phyloP scores from a whole-genome alignment of 2,113 vertebrate species.

The Octodon degus region DNA sequence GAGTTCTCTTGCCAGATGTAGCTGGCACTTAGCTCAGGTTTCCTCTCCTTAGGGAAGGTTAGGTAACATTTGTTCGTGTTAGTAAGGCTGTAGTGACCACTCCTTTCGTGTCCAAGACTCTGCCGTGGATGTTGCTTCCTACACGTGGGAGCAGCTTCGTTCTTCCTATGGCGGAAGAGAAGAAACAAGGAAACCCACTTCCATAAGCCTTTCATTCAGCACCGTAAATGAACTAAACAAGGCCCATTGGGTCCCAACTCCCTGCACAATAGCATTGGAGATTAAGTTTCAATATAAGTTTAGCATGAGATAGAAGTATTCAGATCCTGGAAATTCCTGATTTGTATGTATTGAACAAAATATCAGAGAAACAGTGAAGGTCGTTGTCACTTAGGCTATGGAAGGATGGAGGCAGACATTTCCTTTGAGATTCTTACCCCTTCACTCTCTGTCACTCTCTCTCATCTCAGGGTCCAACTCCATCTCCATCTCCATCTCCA shows the following conservation, averaged over 20 bases:
- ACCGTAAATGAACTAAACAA: not conserved
- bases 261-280: not conserved
- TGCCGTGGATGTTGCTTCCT: not conserved
- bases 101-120: not conserved
- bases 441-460: not conserved
- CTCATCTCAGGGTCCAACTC: too few relatives aligned
- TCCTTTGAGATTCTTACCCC: not conserved
- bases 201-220: not conserved
- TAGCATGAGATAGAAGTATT: not conserved
- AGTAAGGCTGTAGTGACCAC: not conserved
- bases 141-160: not conserved
- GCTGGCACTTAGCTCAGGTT: not conserved
- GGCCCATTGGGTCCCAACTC: fast-evolving
- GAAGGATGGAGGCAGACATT: not conserved
- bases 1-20: not conserved
- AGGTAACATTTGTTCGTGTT: not conserved
- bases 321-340: not conserved
- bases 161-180: too few relatives aligned
- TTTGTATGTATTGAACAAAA: not conserved
- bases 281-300: not conserved
- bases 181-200: not conserved
- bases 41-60: not conserved
- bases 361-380: not conserved
- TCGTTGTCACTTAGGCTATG: not conserved
- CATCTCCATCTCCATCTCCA: not conserved